Evolutionary conservation across 2,113 vertebrate genomes (phyloP).

Genomic region (Prolemur simus): DNA sequence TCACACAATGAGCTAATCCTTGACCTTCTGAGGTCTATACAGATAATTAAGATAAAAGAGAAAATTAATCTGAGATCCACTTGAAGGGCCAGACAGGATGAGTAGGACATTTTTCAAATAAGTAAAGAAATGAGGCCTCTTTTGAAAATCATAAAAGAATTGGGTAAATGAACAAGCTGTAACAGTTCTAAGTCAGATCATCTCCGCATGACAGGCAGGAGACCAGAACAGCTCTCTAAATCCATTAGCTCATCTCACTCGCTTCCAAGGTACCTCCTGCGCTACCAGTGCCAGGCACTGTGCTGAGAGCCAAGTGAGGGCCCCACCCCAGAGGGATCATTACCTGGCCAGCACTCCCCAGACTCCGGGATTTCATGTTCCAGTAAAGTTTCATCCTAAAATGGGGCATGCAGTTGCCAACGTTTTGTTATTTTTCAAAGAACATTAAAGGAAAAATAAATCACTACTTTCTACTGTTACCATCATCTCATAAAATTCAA

Average conservation of each 20-base stretch:
- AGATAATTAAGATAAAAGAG: background rate
- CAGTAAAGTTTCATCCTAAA: background rate
- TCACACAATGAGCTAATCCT: background rate
- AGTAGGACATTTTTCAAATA: background rate
- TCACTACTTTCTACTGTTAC: background rate
- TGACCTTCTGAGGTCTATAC: background rate
- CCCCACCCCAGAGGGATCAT: background rate
- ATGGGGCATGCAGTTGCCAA: background rate
- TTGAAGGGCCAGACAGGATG: background rate
- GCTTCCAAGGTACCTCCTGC: background rate
- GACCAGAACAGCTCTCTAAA: background rate
- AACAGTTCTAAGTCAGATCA: constrained; percentile 9
- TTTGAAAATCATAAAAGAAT: constrained; percentile 44
- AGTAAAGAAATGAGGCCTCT: background rate
- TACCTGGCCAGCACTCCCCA: background rate
- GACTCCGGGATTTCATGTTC: background rate
- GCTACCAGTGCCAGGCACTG: background rate
- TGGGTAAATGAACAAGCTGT: background rate
- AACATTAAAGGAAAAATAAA: constrained; percentile 24
- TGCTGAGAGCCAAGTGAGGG: background rate
- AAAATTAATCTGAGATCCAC: background rate
- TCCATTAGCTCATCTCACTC: constrained; percentile 27
- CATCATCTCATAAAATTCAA: constrained; percentile 12
- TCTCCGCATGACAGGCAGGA: background rate
- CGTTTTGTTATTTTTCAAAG: constrained; percentile 23